phyloP scores from a whole-genome alignment of 2,113 vertebrate genomes.

The Craseonycteris thonglongyai region DNA sequence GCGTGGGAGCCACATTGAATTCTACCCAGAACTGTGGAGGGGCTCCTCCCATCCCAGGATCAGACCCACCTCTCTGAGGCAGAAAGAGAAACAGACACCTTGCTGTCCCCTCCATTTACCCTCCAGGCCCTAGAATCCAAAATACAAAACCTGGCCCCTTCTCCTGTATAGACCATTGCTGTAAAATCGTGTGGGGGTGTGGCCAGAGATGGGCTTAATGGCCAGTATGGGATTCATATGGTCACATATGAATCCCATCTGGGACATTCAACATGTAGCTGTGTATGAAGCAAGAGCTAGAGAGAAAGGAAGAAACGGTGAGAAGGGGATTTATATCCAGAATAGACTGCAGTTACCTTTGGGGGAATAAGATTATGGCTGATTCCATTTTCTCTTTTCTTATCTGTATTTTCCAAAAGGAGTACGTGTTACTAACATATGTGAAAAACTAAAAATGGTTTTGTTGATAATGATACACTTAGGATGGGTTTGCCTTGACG shows the following conservation, averaged over 20 bases:
- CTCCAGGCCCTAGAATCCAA: not conserved
- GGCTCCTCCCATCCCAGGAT: too few species aligned
- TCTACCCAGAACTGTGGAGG: not conserved
- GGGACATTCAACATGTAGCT: not conserved
- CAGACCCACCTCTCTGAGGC: not conserved
- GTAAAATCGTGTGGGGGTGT: rapidly evolving
- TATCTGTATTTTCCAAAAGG: not conserved
- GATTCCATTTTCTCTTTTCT: not conserved
- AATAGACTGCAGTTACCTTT: not conserved
- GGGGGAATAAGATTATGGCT: not conserved
- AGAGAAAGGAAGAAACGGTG: not conserved
- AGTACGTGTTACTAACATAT: not conserved
- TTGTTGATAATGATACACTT: not conserved
- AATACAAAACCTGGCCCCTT: not conserved
- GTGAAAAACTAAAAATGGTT: not conserved
- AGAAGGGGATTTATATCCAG: not conserved
- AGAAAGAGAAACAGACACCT: not conserved
- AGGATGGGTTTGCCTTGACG: not conserved
- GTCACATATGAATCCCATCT: not conserved
- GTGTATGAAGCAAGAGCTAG: rapidly evolving
- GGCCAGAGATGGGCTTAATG: not conserved
- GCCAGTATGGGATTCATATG: not conserved
- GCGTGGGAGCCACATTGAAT: not conserved
- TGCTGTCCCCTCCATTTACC: not conserved
- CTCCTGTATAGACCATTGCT: not conserved